These are phyloP conservation scores for Chelon auratus DNA, from an alignment of 2,797 vertebrate genomes.

Conservation along the genomic window DNA sequence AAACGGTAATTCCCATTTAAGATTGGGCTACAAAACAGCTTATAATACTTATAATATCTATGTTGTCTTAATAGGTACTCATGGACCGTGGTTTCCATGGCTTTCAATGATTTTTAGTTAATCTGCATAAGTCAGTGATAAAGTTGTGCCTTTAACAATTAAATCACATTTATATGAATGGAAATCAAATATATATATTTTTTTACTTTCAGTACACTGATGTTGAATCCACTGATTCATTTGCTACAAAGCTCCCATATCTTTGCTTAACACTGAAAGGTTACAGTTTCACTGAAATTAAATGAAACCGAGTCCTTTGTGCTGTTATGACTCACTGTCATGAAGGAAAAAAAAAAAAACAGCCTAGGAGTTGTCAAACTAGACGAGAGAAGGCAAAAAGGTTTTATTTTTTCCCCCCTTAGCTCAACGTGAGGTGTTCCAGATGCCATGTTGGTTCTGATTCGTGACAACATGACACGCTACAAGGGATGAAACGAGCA, in stretches of 20 bases:
- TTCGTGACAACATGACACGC: conserved; percentile 28
- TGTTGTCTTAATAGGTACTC: too few species aligned
- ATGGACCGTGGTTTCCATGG: too few species aligned
- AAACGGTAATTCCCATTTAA: too few species aligned
- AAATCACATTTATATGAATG: too few species aligned
- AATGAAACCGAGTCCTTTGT: neutral
- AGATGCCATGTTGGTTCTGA: conserved; percentile 20
- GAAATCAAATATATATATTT: too few species aligned
- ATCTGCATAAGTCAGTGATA: too few species aligned
- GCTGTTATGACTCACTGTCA: neutral
- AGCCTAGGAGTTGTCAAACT: conserved; percentile 7
- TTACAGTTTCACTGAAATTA: neutral
- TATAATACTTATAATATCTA: too few species aligned
- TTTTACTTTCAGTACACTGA: too few species aligned
- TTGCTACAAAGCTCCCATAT: neutral
- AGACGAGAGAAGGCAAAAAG: conserved; percentile 4
- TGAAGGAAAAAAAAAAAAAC: neutral
- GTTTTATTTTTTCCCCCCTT: neutral
- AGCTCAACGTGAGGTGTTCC: conserved; percentile 14
- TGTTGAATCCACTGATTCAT: neutral
- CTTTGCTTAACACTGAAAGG: neutral
- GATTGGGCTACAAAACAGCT: too few species aligned
- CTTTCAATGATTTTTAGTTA: too few species aligned
- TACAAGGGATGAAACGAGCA: conserved; percentile 18
- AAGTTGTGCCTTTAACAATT: too few species aligned